Base-by-base conservation (phyloP, 2,113 vertebrate genomes). In the Platanista minor region DNA sequence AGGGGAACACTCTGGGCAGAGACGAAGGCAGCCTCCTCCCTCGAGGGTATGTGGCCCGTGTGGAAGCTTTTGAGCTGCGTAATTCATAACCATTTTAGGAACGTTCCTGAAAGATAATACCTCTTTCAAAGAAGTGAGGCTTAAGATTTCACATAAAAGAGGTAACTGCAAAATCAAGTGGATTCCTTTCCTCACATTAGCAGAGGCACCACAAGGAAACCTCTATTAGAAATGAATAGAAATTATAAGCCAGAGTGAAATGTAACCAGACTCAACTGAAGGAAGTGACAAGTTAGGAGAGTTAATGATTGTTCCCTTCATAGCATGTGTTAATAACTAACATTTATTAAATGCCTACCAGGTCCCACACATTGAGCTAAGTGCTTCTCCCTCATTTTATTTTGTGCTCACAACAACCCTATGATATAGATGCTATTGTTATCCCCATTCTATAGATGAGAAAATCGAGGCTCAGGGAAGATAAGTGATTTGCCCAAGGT, bases 1-100 rank as follows among this genome's bases (percentile, higher is more conserved):
- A 46, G 46, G 27, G 23, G 15, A 81, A 39, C 6, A 25, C 11
- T n/a, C 25, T 72, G 10, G 64, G 27, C 18, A 66, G 59, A 75
- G 59, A 57, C 27, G 5, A 88, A 61, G 12, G 33, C 13, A 82
- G 15, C n/a, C 23, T 21, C 11, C 33, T 87, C 43, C 43, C 18
- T 2, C 5, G 15, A 52, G 1, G 15, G 0, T 5, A 17, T 27
- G 25, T 33, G 49, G 31, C 4, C 31, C 31, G 1, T 36, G 21
- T 62, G 71, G 36, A 95, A 15, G 33, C 43, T 9, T 94, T 54
- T 72, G 82, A 86, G 21, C 27, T 29, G 2, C 13, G 2, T 29
- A 14, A 67, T 12, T 80, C 23, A 21, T 14, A 72, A 17, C 10
- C 11, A 39, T 18, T 87, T 59, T 36, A 52, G 78, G 62, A 82